These are phyloP conservation scores for Branchinecta lindahli DNA, from an alignment of 1,140 invertebrate species.

Conservation along the genomic window DNA sequence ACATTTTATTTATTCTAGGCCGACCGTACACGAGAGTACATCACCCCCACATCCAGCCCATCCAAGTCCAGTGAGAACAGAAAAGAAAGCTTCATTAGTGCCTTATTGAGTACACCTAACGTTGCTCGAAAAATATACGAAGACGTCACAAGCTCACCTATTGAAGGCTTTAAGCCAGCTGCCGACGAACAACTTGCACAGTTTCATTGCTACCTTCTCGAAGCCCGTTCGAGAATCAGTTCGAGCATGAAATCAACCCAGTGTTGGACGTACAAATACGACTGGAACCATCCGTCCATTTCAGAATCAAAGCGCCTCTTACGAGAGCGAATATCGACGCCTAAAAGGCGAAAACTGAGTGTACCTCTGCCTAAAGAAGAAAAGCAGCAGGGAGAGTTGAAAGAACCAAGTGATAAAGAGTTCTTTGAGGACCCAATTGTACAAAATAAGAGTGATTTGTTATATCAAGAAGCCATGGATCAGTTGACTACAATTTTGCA, in stretches of 20 bases:
- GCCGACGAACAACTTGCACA: not conserved
- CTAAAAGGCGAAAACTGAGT: not conserved
- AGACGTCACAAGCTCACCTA: not conserved
- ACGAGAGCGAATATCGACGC: not conserved
- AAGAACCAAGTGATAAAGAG: not conserved
- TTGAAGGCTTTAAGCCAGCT: not conserved
- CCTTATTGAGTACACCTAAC: not conserved
- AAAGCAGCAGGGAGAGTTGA: not conserved
- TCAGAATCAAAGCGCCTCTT: not conserved
- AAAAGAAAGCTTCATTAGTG: not conserved
- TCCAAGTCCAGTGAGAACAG: not conserved
- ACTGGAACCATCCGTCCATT: not conserved
- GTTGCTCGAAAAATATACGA: not conserved
- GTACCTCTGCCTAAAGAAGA: conserved; percentile 1
- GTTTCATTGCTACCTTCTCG: not conserved
- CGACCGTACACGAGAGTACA: too few species aligned
- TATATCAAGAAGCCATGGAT: not conserved
- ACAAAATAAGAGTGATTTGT: not conserved
- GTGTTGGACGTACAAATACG: conserved; percentile 1
- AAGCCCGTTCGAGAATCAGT: not conserved
- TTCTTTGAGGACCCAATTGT: conserved; percentile 3
- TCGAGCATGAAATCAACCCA: not conserved
- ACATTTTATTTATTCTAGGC: too few species aligned
- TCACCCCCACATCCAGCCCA: too few species aligned
- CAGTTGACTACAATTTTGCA: not conserved